Conservation (phyloP, 2,888 invertebrate species). For the Chalcosyrphus nemorum region DNA sequence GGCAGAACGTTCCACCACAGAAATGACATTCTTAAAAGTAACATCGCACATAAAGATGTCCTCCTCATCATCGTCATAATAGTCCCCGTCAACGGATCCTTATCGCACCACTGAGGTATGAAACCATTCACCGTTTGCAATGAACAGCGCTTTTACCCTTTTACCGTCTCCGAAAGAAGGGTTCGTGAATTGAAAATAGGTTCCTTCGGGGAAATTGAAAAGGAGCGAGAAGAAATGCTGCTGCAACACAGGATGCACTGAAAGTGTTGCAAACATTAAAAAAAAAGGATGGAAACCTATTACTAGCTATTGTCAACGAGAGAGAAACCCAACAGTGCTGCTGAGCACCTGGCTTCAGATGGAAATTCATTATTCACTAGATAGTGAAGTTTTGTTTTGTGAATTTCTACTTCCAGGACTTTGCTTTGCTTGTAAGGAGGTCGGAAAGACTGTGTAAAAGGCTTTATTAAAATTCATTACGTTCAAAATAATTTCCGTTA, state of each 20-base stretch:
- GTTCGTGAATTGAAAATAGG: constrained; percentile 30
- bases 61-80: constrained; percentile 12
- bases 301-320: constrained; percentile 40
- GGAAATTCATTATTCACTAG: constrained; percentile 61
- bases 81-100: constrained; percentile 29
- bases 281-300: constrained; percentile 8
- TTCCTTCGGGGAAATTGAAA: constrained; percentile 60
- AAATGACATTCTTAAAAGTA: constrained; percentile 56
- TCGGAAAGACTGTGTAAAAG: background rate
- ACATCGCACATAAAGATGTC: constrained; percentile 45
- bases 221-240: constrained; percentile 34
- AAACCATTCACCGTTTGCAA: constrained; percentile 19
- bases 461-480: constrained; percentile 41
- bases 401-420: background rate
- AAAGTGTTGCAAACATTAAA: constrained; percentile 20
- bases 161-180: background rate
- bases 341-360: constrained; percentile 38
- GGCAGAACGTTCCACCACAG: constrained; percentile 23
- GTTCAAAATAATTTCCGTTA: background rate
- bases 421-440: background rate
- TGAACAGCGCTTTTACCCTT: constrained; percentile 9
- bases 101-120: constrained; percentile 41
- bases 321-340: background rate
- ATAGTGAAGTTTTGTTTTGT: constrained; percentile 30
- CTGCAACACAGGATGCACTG: constrained; percentile 32